Conservation (phyloP, 2,113 vertebrate species). For the Egretta garzetta region DNA sequence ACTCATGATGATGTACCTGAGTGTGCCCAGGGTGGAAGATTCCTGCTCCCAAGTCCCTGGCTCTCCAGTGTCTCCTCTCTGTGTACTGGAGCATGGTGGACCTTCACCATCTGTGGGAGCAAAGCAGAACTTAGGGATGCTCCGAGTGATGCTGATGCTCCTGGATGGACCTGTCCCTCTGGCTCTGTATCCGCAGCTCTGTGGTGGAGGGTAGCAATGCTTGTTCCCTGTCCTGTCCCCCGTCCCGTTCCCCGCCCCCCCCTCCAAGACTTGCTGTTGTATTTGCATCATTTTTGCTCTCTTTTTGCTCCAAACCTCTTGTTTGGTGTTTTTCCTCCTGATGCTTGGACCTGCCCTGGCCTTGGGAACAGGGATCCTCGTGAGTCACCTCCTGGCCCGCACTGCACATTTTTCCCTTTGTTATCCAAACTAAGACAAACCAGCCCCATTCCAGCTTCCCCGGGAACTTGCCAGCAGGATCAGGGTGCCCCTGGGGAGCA, state of each 20-base stretch:
- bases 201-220: neutral
- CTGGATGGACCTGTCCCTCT: neutral
- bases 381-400: conserved; percentile 42
- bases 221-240: neutral
- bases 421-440: conserved; percentile 9
- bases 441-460: neutral
- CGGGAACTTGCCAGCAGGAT: neutral
- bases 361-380: neutral
- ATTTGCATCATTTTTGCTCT: neutral
- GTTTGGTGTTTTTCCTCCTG: neutral
- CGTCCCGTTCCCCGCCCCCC: too few species aligned
- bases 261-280: neutral
- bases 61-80: neutral
- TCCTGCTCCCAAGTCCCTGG: neutral
- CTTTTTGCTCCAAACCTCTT: neutral
- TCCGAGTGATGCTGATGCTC: neutral
- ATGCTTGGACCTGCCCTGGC: conserved; percentile 8
- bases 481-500: neutral
- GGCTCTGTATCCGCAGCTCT: neutral
- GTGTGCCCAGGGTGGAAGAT: neutral
- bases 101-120: accelerated
- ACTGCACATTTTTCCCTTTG: neutral
- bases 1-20: neutral
- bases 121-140: neutral
- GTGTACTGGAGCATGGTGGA: accelerated